Evolutionary conservation across 2,113 vertebrate species (phyloP), one percentile per base, ranked within the genome.

Genomic region (Xenopus borealis): DNA sequence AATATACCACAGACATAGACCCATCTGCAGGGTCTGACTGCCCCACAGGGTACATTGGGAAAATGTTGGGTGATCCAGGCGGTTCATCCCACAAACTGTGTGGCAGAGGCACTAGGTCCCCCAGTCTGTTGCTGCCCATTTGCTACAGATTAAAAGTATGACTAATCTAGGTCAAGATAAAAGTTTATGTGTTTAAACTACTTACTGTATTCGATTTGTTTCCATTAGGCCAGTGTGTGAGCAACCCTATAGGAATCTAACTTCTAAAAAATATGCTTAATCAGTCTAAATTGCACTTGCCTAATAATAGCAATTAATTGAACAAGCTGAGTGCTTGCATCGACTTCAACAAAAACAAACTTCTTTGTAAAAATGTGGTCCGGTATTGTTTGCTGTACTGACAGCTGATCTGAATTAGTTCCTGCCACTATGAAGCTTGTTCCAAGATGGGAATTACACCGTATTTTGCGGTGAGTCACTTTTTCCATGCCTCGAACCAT

Each of bases 401-500:
- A 10, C 55, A 58, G 13, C 55, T 58, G 55, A 18, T 58, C 55
- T 58, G 55, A 58, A 58, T 58, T 58, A 58, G 14, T 3, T 58
- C 16, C 55, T 19, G 16, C 55, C 18, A 10, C 55, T 58, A 19
- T 58, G 55, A 16, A 10, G 55, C 55, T 58, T 58, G 55, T 58
- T 58, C 55, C 55, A 58, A 58, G 17, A 18, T 58, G 55, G 55
- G 16, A 58, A 18, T 58, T 16, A 58, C 55, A 58, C 17, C 17
- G 55, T 58, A 58, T 16, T 18, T 58, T 58, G 55, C 17, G 8
- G 2, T 58, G 55, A 58, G 17, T 58, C 16, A 58, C 17, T n/a
- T 58, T 58, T 58, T 58, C 55, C 55, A 58, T 58, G 55, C 55
- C 55, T 58, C 16, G 55, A 58, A 58, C 55, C 55, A 58, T 58